phyloP scores from a whole-genome alignment of 2,797 vertebrate genomes.

The Pseudochirops corinnae region DNA sequence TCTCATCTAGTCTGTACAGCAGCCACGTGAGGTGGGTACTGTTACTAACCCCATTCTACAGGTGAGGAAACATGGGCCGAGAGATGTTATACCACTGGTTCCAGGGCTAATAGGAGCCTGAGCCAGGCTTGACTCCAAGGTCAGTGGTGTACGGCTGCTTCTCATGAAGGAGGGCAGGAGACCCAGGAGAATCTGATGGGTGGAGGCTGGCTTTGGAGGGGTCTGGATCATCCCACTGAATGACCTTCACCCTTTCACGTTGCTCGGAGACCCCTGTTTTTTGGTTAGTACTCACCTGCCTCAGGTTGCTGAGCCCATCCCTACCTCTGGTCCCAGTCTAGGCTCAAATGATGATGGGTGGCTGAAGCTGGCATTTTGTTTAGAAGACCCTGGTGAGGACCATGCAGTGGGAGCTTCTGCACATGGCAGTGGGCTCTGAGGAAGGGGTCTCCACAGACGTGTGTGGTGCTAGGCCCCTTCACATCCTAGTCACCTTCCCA shows the following conservation, averaged over 20 bases:
- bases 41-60: background rate
- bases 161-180: background rate
- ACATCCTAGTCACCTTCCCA: background rate
- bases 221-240: background rate
- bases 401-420: background rate
- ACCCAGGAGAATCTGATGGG: background rate
- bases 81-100: background rate
- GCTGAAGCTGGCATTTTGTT: background rate
- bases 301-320: background rate
- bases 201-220: background rate
- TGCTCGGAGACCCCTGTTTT: background rate
- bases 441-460: background rate
- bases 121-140: background rate
- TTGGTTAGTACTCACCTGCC: background rate
- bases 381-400: background rate
- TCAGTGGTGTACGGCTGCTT: background rate
- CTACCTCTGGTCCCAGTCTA: background rate
- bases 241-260: background rate
- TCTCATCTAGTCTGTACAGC: background rate
- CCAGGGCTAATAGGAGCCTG: background rate
- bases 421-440: background rate
- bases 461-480: background rate
- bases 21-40: background rate
- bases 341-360: background rate
- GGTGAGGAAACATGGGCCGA: background rate